Base-by-base conservation (phyloP, 2,888 invertebrate species). In the Mayetiola destructor region DNA sequence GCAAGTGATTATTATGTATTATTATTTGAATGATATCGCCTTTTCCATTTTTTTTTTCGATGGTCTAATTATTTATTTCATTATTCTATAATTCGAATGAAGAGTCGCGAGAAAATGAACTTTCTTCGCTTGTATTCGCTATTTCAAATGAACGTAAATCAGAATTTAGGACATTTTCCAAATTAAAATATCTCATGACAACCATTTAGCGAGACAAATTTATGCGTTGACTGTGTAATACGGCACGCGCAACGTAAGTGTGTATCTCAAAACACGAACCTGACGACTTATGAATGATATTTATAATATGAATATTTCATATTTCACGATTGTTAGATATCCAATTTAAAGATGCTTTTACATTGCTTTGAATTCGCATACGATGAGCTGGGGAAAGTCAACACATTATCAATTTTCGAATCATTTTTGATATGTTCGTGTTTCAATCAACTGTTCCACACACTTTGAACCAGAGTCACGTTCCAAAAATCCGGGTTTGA, bases 1-100 rank as follows among this genome's bases (percentile, higher is more conserved):
- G n/a, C 5, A 48, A 27, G 27, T 48, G 48, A 48, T 48, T 48
- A 48, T 48, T 48, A 27, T 48, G 48, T 48, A 48, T 16, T 48
- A 27, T 27, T 48, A 48, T 27, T 9, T 36, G 14, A 48, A 48
- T 48, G 48, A 27, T 48, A 48, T 48, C 27, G 27, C 18, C 18
- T 39, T 39, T 3, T 5, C 12, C 12, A 18, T 18, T 16, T 18
- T 16, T 36, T 16, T 6, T 16, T 36, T 12, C 27, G 27, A 6
- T 27, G n/a, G 27, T 10, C 48, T 48, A 27, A 27, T 48, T 27
- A 27, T 23, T 23, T 12, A 27, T 23, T 23, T 12, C 27, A 27
- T 27, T 42, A 42, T 12, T 23, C 3, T 4, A 14, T 23, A 48
- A 48, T 48, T 23, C 27, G n/a, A n/a, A n/a, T n/a, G 42, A 42